phyloP scores from a whole-genome alignment of 1,140 invertebrate species.

The Euura lappo region DNA sequence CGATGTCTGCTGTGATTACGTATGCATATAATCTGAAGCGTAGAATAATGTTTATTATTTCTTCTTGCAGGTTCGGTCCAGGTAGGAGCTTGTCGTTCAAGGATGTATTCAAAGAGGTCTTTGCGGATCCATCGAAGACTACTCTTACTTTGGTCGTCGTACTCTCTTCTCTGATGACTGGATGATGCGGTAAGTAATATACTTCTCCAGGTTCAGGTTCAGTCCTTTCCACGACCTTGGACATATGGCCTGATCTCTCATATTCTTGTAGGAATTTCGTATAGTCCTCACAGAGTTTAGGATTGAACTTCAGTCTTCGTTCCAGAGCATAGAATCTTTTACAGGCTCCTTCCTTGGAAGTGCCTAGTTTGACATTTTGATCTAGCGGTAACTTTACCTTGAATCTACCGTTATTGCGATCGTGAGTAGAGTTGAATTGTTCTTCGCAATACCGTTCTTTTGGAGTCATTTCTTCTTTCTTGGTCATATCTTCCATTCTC shows the following conservation, averaged over 20 bases:
- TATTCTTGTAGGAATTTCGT: conserved; percentile 42
- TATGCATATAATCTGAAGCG: conserved; percentile 15
- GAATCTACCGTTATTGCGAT: not conserved
- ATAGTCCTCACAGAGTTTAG: conserved; percentile 12
- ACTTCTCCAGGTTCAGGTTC: not conserved
- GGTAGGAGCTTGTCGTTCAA: conserved; percentile 24
- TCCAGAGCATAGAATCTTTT: not conserved
- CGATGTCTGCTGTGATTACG: conserved; percentile 33
- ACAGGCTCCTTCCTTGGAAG: not conserved
- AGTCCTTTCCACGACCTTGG: not conserved
- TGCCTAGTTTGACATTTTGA: too few species aligned
- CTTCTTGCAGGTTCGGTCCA: conserved; percentile 16
- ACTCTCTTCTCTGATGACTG: not conserved
- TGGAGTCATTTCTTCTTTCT: not conserved
- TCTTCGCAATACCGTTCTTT: not conserved
- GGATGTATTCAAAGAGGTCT: conserved; percentile 11
- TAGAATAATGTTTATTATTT: conserved; percentile 12
- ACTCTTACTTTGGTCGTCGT: conserved; percentile 25
- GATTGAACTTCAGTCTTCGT: not conserved
- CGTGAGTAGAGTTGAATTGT: not conserved
- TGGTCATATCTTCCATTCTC: conserved; percentile 14
- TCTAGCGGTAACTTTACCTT: too few species aligned
- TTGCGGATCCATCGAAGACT: conserved; percentile 26
- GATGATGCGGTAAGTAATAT: not conserved
- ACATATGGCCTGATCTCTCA: conserved; percentile 35